Conservation (phyloP, 2,113 vertebrate genomes). For the Odocoileus virginianus region DNA sequence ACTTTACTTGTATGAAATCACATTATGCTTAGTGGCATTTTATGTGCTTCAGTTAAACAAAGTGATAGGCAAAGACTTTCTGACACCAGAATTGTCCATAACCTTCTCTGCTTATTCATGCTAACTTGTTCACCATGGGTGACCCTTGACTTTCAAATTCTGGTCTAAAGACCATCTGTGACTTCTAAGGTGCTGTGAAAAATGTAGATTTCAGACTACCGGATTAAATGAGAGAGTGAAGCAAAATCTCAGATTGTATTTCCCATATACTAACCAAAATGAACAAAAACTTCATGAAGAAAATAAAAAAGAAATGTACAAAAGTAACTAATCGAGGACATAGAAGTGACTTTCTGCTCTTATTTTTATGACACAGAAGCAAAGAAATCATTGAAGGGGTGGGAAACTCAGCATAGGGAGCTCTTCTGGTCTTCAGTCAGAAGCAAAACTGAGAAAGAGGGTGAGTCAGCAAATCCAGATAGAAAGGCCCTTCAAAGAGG, state of each 20-base stretch:
- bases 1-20: background rate
- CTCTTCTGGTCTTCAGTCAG: background rate
- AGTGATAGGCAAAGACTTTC: background rate
- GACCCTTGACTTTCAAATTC: background rate
- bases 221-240: background rate
- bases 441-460: background rate
- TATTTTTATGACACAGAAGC: accelerated
- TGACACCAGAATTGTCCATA: background rate
- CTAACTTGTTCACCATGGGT: accelerated
- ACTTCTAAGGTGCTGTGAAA: background rate
- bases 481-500: background rate
- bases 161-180: background rate
- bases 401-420: background rate
- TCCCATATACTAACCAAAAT: background rate
- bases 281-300: background rate
- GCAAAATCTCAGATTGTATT: background rate
- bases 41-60: background rate
- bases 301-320: background rate
- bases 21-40: background rate
- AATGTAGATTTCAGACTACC: background rate
- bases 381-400: background rate
- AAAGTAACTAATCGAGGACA: background rate
- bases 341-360: background rate
- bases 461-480: background rate
- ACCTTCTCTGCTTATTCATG: no score